Conservation (phyloP, 53 echinoderm and acorn worm genomes). For the Hippasteria phrygiana region DNA sequence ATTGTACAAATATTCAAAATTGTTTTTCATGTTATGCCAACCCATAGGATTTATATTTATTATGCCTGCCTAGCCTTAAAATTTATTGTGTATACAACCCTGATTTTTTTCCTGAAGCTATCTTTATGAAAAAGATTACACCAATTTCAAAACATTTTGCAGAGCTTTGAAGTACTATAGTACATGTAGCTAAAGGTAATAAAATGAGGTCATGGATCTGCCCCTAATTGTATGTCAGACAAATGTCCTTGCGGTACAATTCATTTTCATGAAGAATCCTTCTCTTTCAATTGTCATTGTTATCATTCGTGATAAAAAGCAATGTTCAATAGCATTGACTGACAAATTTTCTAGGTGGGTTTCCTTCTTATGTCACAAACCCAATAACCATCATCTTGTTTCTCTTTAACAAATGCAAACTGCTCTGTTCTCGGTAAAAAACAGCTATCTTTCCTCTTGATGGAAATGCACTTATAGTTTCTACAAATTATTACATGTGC, state of each 20-base stretch:
- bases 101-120: too few species aligned
- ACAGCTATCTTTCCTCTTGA: constrained; percentile 29
- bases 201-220: too few species aligned
- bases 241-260: not conserved
- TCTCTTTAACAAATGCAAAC: constrained; percentile 30
- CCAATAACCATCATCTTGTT: constrained; percentile 32
- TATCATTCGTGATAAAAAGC: constrained; percentile 9
- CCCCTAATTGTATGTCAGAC: constrained; percentile 13
- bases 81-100: too few species aligned
- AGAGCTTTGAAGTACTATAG: too few species aligned
- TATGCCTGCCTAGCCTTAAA: too few species aligned
- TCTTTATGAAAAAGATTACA: too few species aligned
- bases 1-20: too few species aligned
- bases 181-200: too few species aligned
- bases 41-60: too few species aligned
- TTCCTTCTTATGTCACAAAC: constrained; percentile 31
- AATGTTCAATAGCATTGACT: not conserved
- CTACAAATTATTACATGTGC: not conserved
- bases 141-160: too few species aligned
- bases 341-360: constrained; percentile 10
- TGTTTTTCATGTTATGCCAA: too few species aligned
- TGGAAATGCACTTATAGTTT: not conserved
- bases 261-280: constrained; percentile 20
- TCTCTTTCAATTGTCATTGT: not conserved
- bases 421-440: not conserved